phyloP scores from a whole-genome alignment of 2,113 vertebrate species.

The Mesocricetus auratus region DNA sequence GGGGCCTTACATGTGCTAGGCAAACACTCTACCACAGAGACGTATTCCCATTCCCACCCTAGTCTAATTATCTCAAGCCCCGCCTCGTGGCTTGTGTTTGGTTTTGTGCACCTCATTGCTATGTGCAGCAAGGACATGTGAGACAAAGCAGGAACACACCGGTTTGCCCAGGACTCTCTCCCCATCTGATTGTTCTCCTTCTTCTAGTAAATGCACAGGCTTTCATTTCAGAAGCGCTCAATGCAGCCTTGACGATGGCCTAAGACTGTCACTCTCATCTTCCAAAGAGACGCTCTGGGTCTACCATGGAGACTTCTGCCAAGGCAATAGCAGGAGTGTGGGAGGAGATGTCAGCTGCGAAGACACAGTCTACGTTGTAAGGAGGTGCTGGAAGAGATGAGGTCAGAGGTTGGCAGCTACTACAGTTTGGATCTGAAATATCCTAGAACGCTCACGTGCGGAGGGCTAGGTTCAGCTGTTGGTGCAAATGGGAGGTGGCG shows the following conservation, averaged over 20 bases:
- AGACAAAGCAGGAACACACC: background rate
- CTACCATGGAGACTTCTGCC: background rate
- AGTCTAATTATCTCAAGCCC: background rate
- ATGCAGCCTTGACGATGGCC: background rate
- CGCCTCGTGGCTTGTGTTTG: constrained; percentile 34
- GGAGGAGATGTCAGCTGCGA: background rate
- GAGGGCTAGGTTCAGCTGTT: background rate
- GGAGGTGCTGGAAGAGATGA: too few relatives aligned
- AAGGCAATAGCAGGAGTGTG: background rate
- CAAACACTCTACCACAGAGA: background rate
- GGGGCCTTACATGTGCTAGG: background rate
- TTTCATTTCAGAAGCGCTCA: background rate
- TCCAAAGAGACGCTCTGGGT: background rate
- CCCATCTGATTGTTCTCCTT: background rate
- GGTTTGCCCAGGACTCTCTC: background rate
- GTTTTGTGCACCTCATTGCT: background rate
- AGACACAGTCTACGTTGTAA: background rate
- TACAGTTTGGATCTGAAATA: background rate
- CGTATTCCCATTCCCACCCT: background rate
- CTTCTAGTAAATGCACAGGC: background rate
- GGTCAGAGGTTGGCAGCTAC: accelerated
- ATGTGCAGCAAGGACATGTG: background rate
- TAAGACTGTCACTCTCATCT: background rate
- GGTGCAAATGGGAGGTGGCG: too few relatives aligned
- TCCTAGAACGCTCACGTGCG: background rate